Evolutionary conservation across 2,888 invertebrate species (phyloP), one percentile per base, ranked within the genome.

Genomic region (Ditylenchus weischeri): DNA sequence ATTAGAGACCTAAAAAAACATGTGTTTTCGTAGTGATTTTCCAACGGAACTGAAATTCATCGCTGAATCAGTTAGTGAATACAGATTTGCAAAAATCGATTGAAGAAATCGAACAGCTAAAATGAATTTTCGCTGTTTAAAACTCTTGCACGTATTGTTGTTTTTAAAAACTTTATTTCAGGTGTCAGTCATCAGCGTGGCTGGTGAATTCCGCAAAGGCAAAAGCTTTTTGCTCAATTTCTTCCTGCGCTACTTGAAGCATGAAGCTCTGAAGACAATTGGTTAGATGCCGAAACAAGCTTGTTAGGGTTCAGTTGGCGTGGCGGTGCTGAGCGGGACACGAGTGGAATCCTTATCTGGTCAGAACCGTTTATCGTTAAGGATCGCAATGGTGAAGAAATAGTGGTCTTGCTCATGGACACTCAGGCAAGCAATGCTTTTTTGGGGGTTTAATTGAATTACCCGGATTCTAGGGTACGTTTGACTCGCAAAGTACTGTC

Each of bases 401-500:
- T 79, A 18, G 80, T 71, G 35, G 74, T 94, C 49, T 87, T 94
- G 71, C 86, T 94, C 75, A 89, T 95, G 88, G 95, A 95, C 85
- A 95, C 95, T 6, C 43, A 43, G 43, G 43, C 8, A 43, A 43
- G 43, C 11, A 43, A 8, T 38, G 7, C 11, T 38, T 38, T 38
- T 38, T 38, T 8, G 6, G 6, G n/a, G 7, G 38, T 38, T 38
- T 38, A 38, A 38, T 8, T 38, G 6, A 38, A 38, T 6, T 38
- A 11, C 38, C 7, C 11, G 38, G 8, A 6, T 43, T 43, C 43
- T 95, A 95, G 85, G 87, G 96, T 71, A 91, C 95, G 35, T 98
- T 96, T 87, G 96, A 96, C 86, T 93, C 92, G 84, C 91, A 93
- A 86, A 93, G 93, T 66, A 98, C 96, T 2, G 94, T 98, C 15